Base-by-base conservation (phyloP, 2,888 invertebrate species). In the Tetragonula carbonaria region DNA sequence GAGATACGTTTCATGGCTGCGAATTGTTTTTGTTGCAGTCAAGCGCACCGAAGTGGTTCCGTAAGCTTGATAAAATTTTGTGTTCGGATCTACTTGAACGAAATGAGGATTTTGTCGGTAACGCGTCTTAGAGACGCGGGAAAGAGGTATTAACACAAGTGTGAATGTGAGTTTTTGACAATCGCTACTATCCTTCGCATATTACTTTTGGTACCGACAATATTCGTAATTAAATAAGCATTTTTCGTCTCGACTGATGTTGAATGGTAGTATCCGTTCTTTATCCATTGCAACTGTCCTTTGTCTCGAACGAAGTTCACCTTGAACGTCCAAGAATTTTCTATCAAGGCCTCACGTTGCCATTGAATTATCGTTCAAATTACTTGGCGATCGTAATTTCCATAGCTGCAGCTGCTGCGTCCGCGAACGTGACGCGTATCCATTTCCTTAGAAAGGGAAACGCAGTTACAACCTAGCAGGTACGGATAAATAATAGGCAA, bases 401-500 rank as follows among this genome's bases (percentile, higher is more conserved):
- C n/a, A 16, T 14, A 14, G n/a, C 16, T 50, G 3, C 66, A 4
- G 45, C 18, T 23, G 11, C 28, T 13, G 51, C 18, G 28, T 0
- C 23, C 2, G 3, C 4, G 13, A 16, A 33, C n/a, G 14, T 13
- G 14, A 55, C 8, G 21, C 11, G 23, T 18, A 23, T 38, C 2
- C 13, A 23, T 50, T 63, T 16, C 50, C 28, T 13, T 38, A 16
- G 50, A 23, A 14, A 51, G 38, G 70, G 18, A 51, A 51, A 45
- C 45, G 38, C 70, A 45, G 38, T 75, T 59, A 14, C 23, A n/a
- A 8, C 14, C 16, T 16, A 33, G 18, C 11, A n/a, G 21, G 23
- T 23, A 21, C 51, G 59, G 62, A 74, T 63, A 82, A 70, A 74
- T 80, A 80, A 80, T 66, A 51, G 66, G 5, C 21, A 53, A 21